Conservation (phyloP, 2,888 invertebrate species). For the Orthonevra nobilis region DNA sequence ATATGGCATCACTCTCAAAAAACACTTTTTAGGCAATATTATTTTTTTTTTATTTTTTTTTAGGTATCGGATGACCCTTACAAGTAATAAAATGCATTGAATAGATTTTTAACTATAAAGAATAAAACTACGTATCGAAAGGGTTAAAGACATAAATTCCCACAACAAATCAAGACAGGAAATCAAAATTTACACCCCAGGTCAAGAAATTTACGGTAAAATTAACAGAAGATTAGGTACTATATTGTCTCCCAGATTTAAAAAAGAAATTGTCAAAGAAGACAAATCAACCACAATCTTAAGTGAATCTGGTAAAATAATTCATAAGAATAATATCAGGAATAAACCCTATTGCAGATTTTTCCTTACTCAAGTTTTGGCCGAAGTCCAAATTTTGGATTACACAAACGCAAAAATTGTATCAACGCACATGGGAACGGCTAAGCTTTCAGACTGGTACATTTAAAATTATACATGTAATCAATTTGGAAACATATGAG, state of each 20-base stretch:
- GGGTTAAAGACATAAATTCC: background rate
- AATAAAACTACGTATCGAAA: too few relatives aligned
- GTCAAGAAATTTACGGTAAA: conserved; percentile 17
- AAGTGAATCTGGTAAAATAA: conserved; percentile 24
- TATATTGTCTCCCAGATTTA: conserved; percentile 21
- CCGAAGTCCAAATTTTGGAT: conserved; percentile 53
- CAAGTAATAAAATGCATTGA: too few relatives aligned
- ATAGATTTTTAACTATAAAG: too few relatives aligned
- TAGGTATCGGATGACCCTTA: too few relatives aligned
- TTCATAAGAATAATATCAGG: conserved; percentile 30
- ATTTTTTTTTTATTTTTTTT: too few relatives aligned
- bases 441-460: conserved; percentile 37
- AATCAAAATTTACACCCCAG: conserved; percentile 13
- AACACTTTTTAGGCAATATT: too few relatives aligned
- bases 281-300: conserved; percentile 30
- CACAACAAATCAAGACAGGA: background rate
- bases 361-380: background rate
- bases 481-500: conserved; percentile 28
- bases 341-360: too few relatives aligned
- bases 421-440: conserved; percentile 13
- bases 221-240: conserved; percentile 36
- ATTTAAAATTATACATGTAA: conserved; percentile 41
- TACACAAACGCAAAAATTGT: conserved; percentile 48
- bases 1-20: too few relatives aligned
- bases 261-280: conserved; percentile 35